Base-by-base conservation (phyloP, 2,888 invertebrate genomes). In the Pandemis heparana region DNA sequence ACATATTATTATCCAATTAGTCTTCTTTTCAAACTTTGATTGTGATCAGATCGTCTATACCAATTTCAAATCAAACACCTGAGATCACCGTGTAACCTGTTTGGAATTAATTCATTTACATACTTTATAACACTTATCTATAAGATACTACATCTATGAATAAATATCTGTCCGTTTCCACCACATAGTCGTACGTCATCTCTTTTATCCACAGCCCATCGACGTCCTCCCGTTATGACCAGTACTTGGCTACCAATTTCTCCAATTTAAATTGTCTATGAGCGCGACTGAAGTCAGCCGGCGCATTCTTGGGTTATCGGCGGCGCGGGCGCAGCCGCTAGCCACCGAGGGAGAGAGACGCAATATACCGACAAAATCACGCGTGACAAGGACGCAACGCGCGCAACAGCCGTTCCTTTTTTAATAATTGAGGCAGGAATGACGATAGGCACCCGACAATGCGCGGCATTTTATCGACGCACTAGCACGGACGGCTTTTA, bases 241-340 rank as follows among this genome's bases (percentile, higher is more conserved):
- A 86, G 87, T 85, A 87, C 88, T 83, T 80, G 81, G 83, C 88
- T 89, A 90, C 91, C 90, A 93, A 94, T 94, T 92, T 92, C 92
- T 92, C 89, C 88, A 91, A 92, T 93, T 93, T 92, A 92, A 93
- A 92, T 92, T 89, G 90, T 93, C 94, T 94, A 94, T 93, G 93
- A 92, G 87, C 85, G 85, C 91, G 90, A 89, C 90, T 94, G 92
- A 93, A 93, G 92, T 92, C 89, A 90, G 92, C 92, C 94, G 94
- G 89, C 92, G 82, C 93, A 94, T 94, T 94, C 93, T 92, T 82
- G 82, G 84, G 87, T 92, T 94, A 94, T 93, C 93, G 89, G 85
- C 87, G 84, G 82, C 88, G 90, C 91, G 83, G 86, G 87, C 89
- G 91, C 92, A 89, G 85, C 85, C 84, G 88, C 80, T 80, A 80